Percentiles rank a stretch among this genome's conserved stretches.
Conservation (phyloP, 2,797 vertebrate genomes). For the Petrocephalus sullivani region DNA sequence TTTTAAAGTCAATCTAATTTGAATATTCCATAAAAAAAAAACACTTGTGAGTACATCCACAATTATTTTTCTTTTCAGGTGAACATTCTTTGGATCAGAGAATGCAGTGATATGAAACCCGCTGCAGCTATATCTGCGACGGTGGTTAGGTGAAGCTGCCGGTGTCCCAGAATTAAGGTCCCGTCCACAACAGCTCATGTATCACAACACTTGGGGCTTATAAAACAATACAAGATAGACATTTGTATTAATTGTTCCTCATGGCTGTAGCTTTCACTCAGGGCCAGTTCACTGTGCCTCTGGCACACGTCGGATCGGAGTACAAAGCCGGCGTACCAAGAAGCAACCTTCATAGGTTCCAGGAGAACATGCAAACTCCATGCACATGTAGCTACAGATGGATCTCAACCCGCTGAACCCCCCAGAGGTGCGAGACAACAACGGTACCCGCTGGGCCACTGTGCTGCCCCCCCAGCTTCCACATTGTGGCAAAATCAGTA, state of each 20-base stretch:
- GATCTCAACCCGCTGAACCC: conserved; percentile 1
- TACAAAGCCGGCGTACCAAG: background rate
- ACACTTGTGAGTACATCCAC: background rate
- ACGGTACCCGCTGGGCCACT: background rate
- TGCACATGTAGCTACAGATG: background rate
- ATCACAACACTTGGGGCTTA: background rate
- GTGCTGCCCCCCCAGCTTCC: background rate
- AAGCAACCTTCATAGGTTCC: background rate
- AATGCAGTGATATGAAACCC: background rate
- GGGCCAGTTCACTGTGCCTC: background rate
- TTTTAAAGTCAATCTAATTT: background rate
- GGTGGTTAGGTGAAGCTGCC: background rate
- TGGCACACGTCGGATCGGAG: too few relatives aligned
- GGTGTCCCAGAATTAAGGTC: background rate
- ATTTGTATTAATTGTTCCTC: background rate
- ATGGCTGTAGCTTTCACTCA: background rate
- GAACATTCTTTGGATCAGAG: background rate
- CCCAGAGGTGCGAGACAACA: background rate
- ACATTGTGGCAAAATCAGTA: background rate
- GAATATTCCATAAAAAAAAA: background rate
- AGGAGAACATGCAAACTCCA: conserved; percentile 10
- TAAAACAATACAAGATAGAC: background rate
- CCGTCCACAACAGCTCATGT: background rate
- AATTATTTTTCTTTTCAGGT: background rate
- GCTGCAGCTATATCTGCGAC: background rate